Evolutionary conservation across 1,140 invertebrate genomes (phyloP), one percentile per base, ranked within the genome.

Genomic region (Cotesia chilonis): DNA sequence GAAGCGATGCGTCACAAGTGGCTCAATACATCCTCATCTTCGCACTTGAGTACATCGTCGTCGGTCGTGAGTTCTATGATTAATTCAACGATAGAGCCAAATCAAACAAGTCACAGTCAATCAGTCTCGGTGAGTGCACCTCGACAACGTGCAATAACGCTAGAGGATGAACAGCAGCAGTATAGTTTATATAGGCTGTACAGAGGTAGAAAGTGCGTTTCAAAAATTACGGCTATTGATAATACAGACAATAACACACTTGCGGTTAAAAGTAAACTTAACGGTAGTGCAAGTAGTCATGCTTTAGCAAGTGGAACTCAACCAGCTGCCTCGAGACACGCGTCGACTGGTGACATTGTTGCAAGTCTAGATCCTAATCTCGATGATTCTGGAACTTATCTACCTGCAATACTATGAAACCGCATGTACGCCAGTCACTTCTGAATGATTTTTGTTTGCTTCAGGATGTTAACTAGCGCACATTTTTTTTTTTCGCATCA

Each of bases 1-100:
- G 96, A 99, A 80, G 94, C 94, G 35, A 88, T 92, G 55, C 89
- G 90, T 52, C 94, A 95, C 83, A 92, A 94, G 80, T 95, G 93
- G 90, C 87, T 95, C 55, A 87, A 82, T 73, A 78, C 82, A 3
- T 83, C 81, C 0, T 80, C 81, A 12, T 74, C 76, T 28, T 75
- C 75, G 37, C 79, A 82, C 69, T 71, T 80, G 63, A 83, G 80
- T 55, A 82, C 81, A 6, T 83, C 78, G 2, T 81, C 80, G n/a
- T 82, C 83, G 55, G 74, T 75, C 14, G 72, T 76, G 38, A 68
- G 69, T 35, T 83, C 83, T 61, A 77, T 79, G 55, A 80, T 81
- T 1, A 76, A 71, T 28, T 80, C 75, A 68, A 67, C 79, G 28
- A 74, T 83, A n/a, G 84, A 87, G 36, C 74, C 80, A 2, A 77